A percentile compares a stretch with the other conserved stretches of the same genome.
Conservation (phyloP, 2,797 vertebrate species). For the Oryzias sinensis region DNA sequence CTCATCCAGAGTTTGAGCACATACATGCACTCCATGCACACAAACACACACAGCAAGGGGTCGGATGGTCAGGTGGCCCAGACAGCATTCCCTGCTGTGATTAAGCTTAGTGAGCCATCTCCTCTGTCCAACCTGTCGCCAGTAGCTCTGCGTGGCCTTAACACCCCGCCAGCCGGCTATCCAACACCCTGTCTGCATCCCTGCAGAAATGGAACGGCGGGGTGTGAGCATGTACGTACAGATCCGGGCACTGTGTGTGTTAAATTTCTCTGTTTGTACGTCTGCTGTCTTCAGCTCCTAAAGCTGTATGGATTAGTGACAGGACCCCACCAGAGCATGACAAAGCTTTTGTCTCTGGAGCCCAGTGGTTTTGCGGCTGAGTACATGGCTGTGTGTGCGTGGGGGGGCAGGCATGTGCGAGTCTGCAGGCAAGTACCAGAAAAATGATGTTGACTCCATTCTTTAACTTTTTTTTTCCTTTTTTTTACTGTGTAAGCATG, state of each 20-base stretch:
- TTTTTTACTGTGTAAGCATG: too few relatives aligned
- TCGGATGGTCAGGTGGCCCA: constrained; percentile 75
- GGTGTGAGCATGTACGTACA: constrained; percentile 50
- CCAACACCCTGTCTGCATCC: constrained; percentile 36
- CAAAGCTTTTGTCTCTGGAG: constrained; percentile 80
- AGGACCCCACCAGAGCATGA: constrained; percentile 78
- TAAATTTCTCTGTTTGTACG: constrained; percentile 53
- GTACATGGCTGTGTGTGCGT: constrained; percentile 25
- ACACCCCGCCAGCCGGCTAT: constrained; percentile 69
- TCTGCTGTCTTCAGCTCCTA: constrained; percentile 72
- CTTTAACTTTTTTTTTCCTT: constrained; percentile 31
- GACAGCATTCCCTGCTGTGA: constrained; percentile 78
- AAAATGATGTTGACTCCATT: constrained; percentile 55
- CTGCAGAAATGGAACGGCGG: constrained; percentile 24
- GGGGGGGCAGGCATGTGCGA: constrained; percentile 5
- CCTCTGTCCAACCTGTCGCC: constrained; percentile 81
- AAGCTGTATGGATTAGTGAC: constrained; percentile 80
- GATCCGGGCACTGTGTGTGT: constrained; percentile 57
- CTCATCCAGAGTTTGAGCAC: constrained; percentile 42
- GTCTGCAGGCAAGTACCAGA: constrained; percentile 20
- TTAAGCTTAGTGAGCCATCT: constrained; percentile 82
- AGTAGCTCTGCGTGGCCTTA: constrained; percentile 82
- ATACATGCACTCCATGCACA: constrained; percentile 29
- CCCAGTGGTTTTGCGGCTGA: constrained; percentile 73
- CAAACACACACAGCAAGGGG: constrained; percentile 27